Percentiles rank a stretch among this genome's conserved stretches.
These are phyloP conservation scores for Myiotriccus ornatus DNA, from an alignment of 2,797 vertebrate species.

Conservation along the genomic window DNA sequence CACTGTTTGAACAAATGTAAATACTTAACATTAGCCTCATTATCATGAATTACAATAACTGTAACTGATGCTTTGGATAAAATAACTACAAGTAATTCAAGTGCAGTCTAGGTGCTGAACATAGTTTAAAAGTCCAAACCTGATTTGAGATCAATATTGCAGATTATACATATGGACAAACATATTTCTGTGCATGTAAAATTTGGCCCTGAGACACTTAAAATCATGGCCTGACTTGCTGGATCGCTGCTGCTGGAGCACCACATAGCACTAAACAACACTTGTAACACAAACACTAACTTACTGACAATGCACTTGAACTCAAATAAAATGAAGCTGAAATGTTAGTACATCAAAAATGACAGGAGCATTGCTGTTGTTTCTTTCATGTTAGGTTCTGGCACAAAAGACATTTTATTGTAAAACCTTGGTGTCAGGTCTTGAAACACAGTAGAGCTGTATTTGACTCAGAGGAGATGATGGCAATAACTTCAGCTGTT, in stretches of 20 bases:
- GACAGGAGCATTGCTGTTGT: neutral
- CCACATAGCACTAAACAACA: neutral
- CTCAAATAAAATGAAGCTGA: neutral
- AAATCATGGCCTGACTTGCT: neutral
- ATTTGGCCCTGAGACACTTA: conserved; percentile 28
- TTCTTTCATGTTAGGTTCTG: neutral
- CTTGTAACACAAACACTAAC: neutral
- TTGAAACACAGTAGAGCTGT: neutral
- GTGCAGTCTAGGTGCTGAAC: neutral
- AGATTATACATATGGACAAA: neutral
- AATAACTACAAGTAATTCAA: neutral
- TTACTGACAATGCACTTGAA: neutral
- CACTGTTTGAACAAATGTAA: conserved; percentile 10
- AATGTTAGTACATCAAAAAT: neutral
- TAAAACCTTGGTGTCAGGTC: neutral
- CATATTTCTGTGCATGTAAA: neutral
- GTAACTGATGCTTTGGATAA: neutral
- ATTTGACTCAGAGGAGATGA: neutral
- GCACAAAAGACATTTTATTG: neutral
- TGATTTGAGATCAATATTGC: neutral
- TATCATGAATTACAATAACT: neutral
- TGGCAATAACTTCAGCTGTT: neutral
- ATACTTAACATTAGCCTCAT: neutral
- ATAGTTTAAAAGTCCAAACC: neutral
- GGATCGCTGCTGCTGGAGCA: neutral